Evolutionary conservation across 2,797 vertebrate species (phyloP).

Genomic region (Cyprinella venusta): DNA sequence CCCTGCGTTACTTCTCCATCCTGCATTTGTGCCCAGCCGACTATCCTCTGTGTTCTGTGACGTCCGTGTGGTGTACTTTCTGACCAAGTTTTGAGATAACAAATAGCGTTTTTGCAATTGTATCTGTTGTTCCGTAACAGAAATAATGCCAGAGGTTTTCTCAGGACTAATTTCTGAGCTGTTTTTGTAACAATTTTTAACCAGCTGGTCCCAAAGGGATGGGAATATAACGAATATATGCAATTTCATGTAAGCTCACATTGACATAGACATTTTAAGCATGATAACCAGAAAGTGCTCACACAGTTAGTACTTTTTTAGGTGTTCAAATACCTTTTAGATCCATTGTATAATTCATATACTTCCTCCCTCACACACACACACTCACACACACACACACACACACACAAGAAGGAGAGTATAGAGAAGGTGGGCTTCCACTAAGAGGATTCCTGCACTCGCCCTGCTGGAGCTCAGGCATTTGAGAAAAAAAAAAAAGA

Average conservation of each 20-base stretch:
- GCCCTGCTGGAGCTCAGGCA: constrained; percentile 53
- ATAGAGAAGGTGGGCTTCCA: constrained; percentile 28
- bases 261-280: neutral
- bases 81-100: no score
- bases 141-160: neutral
- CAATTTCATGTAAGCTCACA: neutral
- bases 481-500: constrained; percentile 33
- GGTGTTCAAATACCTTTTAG: neutral
- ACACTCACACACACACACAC: neutral
- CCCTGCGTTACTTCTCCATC: no score
- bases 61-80: no score
- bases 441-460: constrained; percentile 73
- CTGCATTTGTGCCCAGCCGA: no score
- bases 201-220: neutral
- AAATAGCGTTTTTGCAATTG: no score
- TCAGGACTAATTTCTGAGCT: neutral
- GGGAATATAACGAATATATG: no score
- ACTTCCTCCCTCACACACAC: neutral
- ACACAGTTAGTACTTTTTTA: neutral
- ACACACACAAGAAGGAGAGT: neutral
- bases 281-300: neutral
- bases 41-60: no score
- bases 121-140: no score
- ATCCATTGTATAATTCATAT: constrained; percentile 9
- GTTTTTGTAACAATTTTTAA: neutral